phyloP scores from a whole-genome alignment of 2,797 vertebrate genomes.

The Pseudotriccus pelzelni region DNA sequence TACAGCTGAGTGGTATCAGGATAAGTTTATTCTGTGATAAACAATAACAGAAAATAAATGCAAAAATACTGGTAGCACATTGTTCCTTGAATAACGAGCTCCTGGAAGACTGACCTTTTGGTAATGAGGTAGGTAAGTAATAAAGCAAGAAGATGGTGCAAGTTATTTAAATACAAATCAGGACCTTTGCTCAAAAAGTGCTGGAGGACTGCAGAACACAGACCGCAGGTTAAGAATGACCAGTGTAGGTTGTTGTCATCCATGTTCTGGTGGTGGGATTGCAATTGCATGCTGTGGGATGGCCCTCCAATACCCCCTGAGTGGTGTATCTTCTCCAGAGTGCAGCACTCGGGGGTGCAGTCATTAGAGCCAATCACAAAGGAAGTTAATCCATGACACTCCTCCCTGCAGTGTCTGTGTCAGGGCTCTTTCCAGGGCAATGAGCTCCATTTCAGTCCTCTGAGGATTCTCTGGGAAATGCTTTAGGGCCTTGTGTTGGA shows the following conservation, averaged over 20 bases:
- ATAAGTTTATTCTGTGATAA: neutral
- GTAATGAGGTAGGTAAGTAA: neutral
- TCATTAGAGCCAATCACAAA: neutral
- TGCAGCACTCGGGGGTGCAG: fast-evolving
- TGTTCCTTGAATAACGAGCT: neutral
- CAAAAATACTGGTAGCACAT: neutral
- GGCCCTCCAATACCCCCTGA: neutral
- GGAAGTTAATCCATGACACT: neutral
- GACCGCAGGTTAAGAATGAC: neutral
- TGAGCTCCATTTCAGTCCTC: slow-evolving; percentile 28
- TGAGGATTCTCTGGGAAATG: slow-evolving; percentile 12
- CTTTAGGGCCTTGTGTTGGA: slow-evolving; percentile 32
- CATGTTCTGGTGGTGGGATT: neutral
- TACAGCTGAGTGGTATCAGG: neutral
- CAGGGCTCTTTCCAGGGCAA: slow-evolving; percentile 21
- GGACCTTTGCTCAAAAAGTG: neutral
- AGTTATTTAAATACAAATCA: neutral
- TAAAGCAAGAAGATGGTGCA: neutral
- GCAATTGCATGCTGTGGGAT: neutral
- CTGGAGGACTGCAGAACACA: neutral
- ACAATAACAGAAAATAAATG: neutral
- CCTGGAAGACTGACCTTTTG: neutral
- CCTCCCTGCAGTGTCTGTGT: neutral
- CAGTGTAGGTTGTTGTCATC: neutral
- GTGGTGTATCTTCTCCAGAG: neutral